A percentile compares a stretch with the other conserved stretches of the same genome.
Evolutionary conservation across 2,797 vertebrate genomes (phyloP).

Genomic region (Morus bassanus): DNA sequence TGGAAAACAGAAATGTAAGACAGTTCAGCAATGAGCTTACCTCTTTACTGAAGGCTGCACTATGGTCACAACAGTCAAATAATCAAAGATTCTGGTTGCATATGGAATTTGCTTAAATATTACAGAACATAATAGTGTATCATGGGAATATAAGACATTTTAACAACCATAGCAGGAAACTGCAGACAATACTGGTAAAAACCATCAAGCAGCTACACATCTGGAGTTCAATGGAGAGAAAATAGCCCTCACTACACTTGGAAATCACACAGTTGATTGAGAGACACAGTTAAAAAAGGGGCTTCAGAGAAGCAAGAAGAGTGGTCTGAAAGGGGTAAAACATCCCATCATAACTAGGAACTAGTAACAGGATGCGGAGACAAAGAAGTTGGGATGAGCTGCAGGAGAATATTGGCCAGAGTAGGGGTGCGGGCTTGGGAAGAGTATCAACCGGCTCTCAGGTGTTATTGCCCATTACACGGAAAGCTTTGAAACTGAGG

Average conservation of each 20-base stretch:
- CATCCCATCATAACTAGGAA: background rate
- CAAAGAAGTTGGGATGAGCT: background rate
- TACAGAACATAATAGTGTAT: background rate
- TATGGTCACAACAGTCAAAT: background rate
- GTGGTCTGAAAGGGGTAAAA: background rate
- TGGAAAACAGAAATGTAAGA: background rate
- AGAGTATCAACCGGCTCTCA: background rate
- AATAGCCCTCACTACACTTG: fast-evolving
- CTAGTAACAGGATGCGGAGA: background rate
- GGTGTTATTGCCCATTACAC: background rate
- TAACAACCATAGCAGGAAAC: background rate
- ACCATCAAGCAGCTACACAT: background rate
- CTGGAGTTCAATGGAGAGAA: background rate
- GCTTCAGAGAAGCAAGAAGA: background rate
- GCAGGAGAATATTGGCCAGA: background rate
- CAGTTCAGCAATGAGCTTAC: background rate
- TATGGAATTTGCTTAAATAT: background rate
- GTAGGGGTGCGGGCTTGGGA: background rate
- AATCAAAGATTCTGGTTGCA: background rate
- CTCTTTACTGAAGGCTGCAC: background rate
- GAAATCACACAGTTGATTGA: background rate
- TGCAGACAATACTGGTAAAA: background rate
- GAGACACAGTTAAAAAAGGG: background rate
- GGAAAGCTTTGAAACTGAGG: background rate
- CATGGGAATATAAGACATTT: background rate